Evolutionary conservation across 1,140 invertebrate genomes (phyloP).

Genomic region (Calephelis nemesis): DNA sequence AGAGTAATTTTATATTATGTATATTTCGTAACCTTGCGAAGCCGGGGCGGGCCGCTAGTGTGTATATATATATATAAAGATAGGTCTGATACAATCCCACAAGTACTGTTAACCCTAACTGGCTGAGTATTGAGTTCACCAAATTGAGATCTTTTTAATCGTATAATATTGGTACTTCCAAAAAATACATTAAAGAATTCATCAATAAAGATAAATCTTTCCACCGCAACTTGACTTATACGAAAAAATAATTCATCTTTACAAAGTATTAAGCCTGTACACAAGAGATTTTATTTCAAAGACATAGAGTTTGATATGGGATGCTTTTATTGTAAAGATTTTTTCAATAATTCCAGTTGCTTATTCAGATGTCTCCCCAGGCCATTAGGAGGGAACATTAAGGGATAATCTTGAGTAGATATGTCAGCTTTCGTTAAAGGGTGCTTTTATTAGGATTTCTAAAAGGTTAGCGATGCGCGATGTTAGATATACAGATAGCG

Average conservation of each 20-base stretch:
- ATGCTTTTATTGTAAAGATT: background rate
- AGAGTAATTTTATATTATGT: too few species aligned
- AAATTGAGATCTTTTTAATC: too few species aligned
- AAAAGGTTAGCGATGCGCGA: background rate
- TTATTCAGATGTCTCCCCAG: slow-evolving; percentile 52
- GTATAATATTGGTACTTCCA: too few species aligned
- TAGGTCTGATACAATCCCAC: too few species aligned
- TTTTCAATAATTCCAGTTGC: slow-evolving; percentile 35
- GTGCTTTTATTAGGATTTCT: slow-evolving; percentile 18
- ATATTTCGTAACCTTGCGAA: too few species aligned
- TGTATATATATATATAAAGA: too few species aligned
- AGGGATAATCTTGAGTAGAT: slow-evolving; percentile 21
- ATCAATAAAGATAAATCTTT: slow-evolving; percentile 1
- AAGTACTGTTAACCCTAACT: too few species aligned
- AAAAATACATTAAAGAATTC: too few species aligned
- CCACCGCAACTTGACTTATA: slow-evolving; percentile 2
- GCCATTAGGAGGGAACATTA: slow-evolving; percentile 42
- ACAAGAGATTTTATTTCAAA: slow-evolving; percentile 2
- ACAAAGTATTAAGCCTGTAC: background rate
- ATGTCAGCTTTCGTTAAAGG: slow-evolving; percentile 19
- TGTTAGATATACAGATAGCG: too few species aligned
- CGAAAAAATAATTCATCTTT: background rate
- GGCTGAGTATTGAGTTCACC: too few species aligned
- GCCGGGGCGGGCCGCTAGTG: too few species aligned
- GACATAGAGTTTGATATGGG: slow-evolving; percentile 12